Percentiles rank a stretch among this genome's conserved stretches.
Evolutionary conservation across 2,113 vertebrate species (phyloP).

Genomic region (Ascaphus truei): DNA sequence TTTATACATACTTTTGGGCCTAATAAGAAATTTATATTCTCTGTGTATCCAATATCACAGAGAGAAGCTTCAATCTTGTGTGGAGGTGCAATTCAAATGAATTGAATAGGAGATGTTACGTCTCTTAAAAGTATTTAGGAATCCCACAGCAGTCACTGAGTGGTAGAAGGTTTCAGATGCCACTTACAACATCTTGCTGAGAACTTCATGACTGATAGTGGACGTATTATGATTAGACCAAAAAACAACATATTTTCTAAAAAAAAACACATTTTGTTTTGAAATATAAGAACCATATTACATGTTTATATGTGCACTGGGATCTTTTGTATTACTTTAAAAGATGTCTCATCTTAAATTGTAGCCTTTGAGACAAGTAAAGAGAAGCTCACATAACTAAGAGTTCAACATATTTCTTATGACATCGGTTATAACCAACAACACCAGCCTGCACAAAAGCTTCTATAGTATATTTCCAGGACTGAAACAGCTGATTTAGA

Average conservation of each 20-base stretch:
- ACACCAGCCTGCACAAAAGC: background rate
- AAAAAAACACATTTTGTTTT: conserved; percentile 36
- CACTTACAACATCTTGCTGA: conserved; percentile 32
- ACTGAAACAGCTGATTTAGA: background rate
- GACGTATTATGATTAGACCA: conserved; percentile 29
- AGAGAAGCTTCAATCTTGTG: conserved; percentile 30
- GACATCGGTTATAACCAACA: background rate
- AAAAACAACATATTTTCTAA: background rate
- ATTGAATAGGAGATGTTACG: conserved; percentile 36
- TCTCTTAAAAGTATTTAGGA: conserved; percentile 38
- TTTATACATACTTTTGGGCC: conserved; percentile 19
- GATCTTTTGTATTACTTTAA: conserved; percentile 28
- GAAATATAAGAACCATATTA: conserved; percentile 28
- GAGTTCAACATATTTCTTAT: background rate
- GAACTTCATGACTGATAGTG: conserved; percentile 36
- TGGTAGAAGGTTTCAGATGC: conserved; percentile 29
- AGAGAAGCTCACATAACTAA: background rate
- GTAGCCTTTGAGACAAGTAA: conserved; percentile 17
- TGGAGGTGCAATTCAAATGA: conserved; percentile 34
- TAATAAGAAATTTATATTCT: conserved; percentile 36
- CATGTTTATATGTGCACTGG: conserved; percentile 22
- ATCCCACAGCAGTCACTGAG: conserved; percentile 34
- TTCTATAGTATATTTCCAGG: background rate
- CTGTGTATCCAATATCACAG: conserved; percentile 35
- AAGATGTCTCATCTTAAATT: conserved; percentile 26